Evolutionary conservation across 2,888 invertebrate genomes (phyloP).

Genomic region (Andrena camellia): DNA sequence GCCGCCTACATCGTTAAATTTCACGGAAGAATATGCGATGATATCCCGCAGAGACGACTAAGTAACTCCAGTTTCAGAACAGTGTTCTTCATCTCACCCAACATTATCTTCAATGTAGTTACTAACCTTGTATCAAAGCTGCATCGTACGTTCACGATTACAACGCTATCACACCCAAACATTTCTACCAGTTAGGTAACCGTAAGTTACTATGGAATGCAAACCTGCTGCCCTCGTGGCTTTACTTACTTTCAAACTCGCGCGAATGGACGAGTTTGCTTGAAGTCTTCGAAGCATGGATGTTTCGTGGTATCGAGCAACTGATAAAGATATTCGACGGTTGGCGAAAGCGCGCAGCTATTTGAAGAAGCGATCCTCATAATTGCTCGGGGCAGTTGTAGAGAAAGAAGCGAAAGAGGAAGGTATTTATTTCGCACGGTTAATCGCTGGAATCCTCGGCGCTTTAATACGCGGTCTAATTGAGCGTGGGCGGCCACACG

Average conservation of each 20-base stretch:
- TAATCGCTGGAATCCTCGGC: slow-evolving; percentile 57
- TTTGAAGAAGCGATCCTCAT: slow-evolving; percentile 29
- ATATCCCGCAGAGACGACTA: not conserved
- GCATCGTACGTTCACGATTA: too few relatives aligned
- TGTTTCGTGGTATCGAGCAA: too few relatives aligned
- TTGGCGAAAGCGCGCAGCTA: not conserved
- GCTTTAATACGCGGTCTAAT: slow-evolving; percentile 56
- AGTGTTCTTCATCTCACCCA: not conserved
- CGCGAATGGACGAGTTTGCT: not conserved
- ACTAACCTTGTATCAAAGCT: not conserved
- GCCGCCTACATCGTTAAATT: slow-evolving; percentile 8
- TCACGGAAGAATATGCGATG: slow-evolving; percentile 4
- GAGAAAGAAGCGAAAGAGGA: slow-evolving; percentile 23
- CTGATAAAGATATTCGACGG: not conserved
- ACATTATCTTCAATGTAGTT: too few relatives aligned
- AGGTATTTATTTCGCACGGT: slow-evolving; percentile 51
- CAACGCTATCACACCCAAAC: too few relatives aligned
- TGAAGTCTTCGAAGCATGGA: not conserved
- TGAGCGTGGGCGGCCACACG: slow-evolving; percentile 58
- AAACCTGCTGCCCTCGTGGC: too few relatives aligned
- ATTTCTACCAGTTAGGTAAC: too few relatives aligned
- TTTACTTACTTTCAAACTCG: not conserved
- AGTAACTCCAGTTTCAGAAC: not conserved
- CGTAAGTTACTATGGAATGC: too few relatives aligned
- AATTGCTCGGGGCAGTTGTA: slow-evolving; percentile 32